Percentiles rank a stretch among this genome's conserved stretches.
Conservation (phyloP, 2,113 vertebrate genomes). For the Cryptomyrus ogoouensis region DNA sequence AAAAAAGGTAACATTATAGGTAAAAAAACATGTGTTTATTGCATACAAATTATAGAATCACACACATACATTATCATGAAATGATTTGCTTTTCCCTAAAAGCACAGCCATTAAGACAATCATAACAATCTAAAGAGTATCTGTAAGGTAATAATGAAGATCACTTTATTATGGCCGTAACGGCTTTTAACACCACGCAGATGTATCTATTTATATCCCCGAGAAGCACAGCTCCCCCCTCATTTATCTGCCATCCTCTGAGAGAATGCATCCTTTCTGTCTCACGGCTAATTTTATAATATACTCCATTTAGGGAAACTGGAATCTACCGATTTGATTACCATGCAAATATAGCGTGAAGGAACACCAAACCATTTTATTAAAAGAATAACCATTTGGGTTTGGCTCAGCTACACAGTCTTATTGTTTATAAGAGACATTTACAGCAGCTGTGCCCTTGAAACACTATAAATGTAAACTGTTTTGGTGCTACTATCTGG, state of each 20-base stretch:
- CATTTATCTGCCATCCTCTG: not conserved
- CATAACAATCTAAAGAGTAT: not conserved
- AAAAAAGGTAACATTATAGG: not conserved
- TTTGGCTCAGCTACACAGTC: not conserved
- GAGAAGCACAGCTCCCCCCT: not conserved
- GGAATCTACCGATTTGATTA: not conserved
- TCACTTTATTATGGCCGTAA: not conserved
- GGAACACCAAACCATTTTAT: not conserved
- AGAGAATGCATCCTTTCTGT: not conserved
- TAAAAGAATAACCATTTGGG: not conserved
- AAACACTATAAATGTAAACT: not conserved
- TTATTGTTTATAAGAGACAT: not conserved
- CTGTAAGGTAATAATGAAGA: conserved; percentile 4
- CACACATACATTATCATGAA: not conserved
- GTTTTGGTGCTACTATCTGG: not conserved
- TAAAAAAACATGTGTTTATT: not conserved
- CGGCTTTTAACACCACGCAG: not conserved
- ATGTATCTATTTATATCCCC: not conserved
- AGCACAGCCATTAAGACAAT: not conserved
- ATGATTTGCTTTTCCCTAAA: not conserved
- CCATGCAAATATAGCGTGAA: not conserved
- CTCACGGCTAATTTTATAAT: not conserved
- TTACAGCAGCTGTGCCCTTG: not conserved
- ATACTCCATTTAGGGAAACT: not conserved
- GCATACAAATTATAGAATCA: not conserved